Conservation (phyloP, 2,797 vertebrate genomes). For the Pseudomugil tenellus region DNA sequence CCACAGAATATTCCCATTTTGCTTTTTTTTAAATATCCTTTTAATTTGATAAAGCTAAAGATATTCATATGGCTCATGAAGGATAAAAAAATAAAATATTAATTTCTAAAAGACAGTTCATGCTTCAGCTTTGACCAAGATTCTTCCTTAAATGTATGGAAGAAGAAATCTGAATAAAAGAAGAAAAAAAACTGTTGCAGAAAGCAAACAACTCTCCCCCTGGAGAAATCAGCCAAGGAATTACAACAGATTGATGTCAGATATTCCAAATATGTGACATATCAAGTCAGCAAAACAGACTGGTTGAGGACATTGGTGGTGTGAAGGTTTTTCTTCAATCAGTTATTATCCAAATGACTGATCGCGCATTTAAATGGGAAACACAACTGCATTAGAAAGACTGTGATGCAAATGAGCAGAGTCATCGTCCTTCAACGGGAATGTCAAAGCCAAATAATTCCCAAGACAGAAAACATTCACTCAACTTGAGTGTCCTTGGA, state of each 20-base stretch:
- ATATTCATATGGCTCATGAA: slow-evolving; percentile 51
- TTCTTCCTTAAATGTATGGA: slow-evolving; percentile 13
- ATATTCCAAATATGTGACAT: slow-evolving; percentile 1
- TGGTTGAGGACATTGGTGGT: not conserved
- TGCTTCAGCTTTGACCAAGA: slow-evolving; percentile 33
- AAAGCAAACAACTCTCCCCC: slow-evolving; percentile 4
- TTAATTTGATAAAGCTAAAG: slow-evolving; percentile 56
- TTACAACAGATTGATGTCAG: not conserved
- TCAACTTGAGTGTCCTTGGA: slow-evolving; percentile 54
- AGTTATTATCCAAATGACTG: slow-evolving; percentile 13
- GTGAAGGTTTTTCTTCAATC: slow-evolving; percentile 2
- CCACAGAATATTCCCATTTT: too few relatives aligned
- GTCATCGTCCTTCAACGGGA: slow-evolving; percentile 49
- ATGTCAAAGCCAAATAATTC: slow-evolving; percentile 62
- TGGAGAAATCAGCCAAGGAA: not conserved
- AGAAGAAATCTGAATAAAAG: not conserved
- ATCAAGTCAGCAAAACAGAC: slow-evolving; percentile 12
- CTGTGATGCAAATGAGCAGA: slow-evolving; percentile 42
- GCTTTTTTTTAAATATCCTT: slow-evolving; percentile 11
- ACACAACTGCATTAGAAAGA: slow-evolving; percentile 42
- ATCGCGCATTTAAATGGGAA: slow-evolving; percentile 30
- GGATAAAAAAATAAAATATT: slow-evolving; percentile 25
- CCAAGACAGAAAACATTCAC: slow-evolving; percentile 54
- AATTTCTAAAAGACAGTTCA: slow-evolving; percentile 29
- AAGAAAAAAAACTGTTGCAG: not conserved